phyloP scores from a whole-genome alignment of 2,113 vertebrate genomes.

The Erythrocebus patas region DNA sequence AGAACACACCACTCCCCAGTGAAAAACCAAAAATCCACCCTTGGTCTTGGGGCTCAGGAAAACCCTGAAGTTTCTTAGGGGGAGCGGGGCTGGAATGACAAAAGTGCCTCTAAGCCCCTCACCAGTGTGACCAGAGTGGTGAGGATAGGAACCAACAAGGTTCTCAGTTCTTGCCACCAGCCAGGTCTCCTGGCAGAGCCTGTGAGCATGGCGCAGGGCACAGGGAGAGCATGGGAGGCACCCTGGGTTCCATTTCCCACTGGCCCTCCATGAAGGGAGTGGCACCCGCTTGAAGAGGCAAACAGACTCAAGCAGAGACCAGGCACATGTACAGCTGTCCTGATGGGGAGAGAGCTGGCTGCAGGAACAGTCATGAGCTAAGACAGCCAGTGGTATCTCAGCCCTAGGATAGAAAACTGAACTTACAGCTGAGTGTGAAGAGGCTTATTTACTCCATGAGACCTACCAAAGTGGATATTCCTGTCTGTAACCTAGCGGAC shows the following conservation, averaged over 20 bases:
- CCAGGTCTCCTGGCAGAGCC: neutral
- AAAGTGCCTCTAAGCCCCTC: neutral
- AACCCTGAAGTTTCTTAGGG: neutral
- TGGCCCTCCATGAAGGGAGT: neutral
- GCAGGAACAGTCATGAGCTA: neutral
- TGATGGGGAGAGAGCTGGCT: neutral
- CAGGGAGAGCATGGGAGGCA: neutral
- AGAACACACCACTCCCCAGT: neutral
- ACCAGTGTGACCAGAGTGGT: neutral
- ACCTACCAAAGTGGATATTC: neutral
- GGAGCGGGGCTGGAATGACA: neutral
- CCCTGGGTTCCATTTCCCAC: neutral
- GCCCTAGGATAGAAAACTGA: neutral
- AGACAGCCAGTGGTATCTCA: rapidly evolving
- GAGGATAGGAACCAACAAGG: neutral
- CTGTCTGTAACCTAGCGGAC: neutral
- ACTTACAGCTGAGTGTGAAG: neutral
- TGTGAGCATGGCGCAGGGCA: neutral
- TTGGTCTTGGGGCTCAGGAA: neutral
- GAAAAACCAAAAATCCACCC: neutral
- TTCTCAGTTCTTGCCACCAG: neutral
- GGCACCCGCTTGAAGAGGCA: neutral
- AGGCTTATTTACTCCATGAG: neutral
- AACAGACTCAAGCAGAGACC: neutral
- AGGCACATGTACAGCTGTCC: neutral